phyloP scores from a whole-genome alignment of 2,888 invertebrate species.

The Nowickia ferox region DNA sequence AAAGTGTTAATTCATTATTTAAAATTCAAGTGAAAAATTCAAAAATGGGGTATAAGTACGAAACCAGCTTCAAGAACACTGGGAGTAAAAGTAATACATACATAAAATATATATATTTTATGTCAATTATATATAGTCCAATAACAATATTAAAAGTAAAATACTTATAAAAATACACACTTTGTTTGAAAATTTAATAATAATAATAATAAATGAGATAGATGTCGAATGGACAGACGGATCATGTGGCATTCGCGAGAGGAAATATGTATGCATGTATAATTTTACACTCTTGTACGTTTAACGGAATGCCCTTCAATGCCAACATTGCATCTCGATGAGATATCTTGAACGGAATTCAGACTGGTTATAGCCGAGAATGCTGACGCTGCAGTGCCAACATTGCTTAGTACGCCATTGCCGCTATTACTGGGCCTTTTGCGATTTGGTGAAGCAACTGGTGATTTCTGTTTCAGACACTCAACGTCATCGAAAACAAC shows the following conservation, averaged over 20 bases:
- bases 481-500: constrained; percentile 98
- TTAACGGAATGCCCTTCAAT: constrained; percentile 83
- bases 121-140: constrained; percentile 46
- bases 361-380: constrained; percentile 75
- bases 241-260: constrained; percentile 2
- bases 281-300: constrained; percentile 80
- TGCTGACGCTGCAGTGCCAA: constrained; percentile 69
- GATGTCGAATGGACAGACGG: constrained; percentile 23
- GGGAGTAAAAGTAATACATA: constrained; percentile 30
- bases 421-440: constrained; percentile 81
- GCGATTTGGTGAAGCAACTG: constrained; percentile 84
- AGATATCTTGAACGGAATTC: constrained; percentile 78
- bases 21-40: constrained; percentile 34
- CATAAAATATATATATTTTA: constrained; percentile 30
- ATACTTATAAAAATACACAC: constrained; percentile 64
- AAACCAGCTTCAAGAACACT: constrained; percentile 52
- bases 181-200: constrained; percentile 13
- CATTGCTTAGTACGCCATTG: constrained; percentile 68
- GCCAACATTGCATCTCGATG: constrained; percentile 81
- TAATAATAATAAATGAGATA: constrained; percentile 6
- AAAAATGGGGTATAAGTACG: constrained; percentile 48
- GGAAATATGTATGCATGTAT: background rate
- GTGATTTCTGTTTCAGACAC: constrained; percentile 91
- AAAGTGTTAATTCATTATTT: constrained; percentile 54
- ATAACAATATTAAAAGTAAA: constrained; percentile 64